Evolutionary conservation across 2,113 vertebrate species (phyloP), one percentile per base, ranked within the genome.

Genomic region (Macquaria australasica): DNA sequence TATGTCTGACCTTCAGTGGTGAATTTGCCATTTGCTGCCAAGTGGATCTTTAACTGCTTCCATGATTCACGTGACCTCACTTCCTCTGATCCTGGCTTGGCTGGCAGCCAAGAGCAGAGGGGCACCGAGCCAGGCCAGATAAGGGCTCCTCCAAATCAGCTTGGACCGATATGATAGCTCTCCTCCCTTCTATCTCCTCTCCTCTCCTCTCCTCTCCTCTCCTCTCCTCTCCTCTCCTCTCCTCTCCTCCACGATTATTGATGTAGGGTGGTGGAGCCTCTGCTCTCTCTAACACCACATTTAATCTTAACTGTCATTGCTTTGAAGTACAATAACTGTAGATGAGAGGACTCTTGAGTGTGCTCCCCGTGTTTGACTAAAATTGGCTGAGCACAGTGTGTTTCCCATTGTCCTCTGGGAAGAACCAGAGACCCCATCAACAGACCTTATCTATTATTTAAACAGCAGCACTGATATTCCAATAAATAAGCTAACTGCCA

Each of bases 31-130:
- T 87, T 93, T 82, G 85, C 90, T 91, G 92, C 88, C 92, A 92
- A 94, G 88, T 87, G 82, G 85, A 81, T 93, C 85, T 92, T 92
- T 94, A 94, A 93, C 88, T 77, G 91, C 88, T 67, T 85, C 80
- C 86, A 73, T 88, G 93, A 94, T 84, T 91, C 93, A 93, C 86
- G 63, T 93, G 94, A 94, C 93, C 91, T 92, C 91, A 86, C 92
- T 91, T 91, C 90, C 88, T 84, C 59, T 90, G 89, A 93, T 91
- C 88, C 90, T 79, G 88, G 31, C 2, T 18, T 91, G 91, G 90
- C 84, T 79, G 68, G 45, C 74, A 67, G 89, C 92, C 88, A 92
- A 83, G 79, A 82, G 80, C 77, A 73, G 48, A 55, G 67, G 88
- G 88, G 85, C 82, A 64, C 15, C 8, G 28, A 87, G 91, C 87